These are phyloP conservation scores for Macropus fuliginosus DNA, from an alignment of 2,797 vertebrate species.

Conservation along the genomic window DNA sequence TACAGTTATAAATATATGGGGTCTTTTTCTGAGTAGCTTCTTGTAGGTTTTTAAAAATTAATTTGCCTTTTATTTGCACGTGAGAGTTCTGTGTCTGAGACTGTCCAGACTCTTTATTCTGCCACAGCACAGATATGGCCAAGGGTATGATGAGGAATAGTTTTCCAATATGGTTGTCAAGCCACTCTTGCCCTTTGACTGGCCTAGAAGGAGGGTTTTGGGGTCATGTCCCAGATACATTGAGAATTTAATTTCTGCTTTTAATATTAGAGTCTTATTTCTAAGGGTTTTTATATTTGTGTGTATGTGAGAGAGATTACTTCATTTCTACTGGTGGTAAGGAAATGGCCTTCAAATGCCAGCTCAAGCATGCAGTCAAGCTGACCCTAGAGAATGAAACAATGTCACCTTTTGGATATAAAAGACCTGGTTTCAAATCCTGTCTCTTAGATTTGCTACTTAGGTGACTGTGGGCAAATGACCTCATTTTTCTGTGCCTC, in stretches of 20 bases:
- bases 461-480: too few relatives aligned
- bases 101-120: conserved; percentile 46
- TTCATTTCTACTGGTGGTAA: background rate
- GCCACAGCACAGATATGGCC: conserved; percentile 38
- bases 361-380: background rate
- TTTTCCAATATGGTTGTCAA: background rate
- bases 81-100: background rate
- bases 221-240: conserved; percentile 31
- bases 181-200: conserved; percentile 2
- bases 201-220: conserved; percentile 38
- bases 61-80: conserved; percentile 53
- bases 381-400: background rate
- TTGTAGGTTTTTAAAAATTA: conserved; percentile 49
- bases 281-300: background rate
- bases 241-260: background rate
- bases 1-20: conserved; percentile 60
- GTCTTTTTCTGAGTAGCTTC: conserved; percentile 57
- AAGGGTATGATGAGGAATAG: background rate
- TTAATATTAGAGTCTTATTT: background rate
- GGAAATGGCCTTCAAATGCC: background rate
- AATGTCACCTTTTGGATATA: background rate
- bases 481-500: background rate
- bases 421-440: background rate
- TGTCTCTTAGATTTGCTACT: background rate
- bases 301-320: background rate